Evolutionary conservation across 2,113 vertebrate genomes (phyloP).

Genomic region (Corapipo altera): DNA sequence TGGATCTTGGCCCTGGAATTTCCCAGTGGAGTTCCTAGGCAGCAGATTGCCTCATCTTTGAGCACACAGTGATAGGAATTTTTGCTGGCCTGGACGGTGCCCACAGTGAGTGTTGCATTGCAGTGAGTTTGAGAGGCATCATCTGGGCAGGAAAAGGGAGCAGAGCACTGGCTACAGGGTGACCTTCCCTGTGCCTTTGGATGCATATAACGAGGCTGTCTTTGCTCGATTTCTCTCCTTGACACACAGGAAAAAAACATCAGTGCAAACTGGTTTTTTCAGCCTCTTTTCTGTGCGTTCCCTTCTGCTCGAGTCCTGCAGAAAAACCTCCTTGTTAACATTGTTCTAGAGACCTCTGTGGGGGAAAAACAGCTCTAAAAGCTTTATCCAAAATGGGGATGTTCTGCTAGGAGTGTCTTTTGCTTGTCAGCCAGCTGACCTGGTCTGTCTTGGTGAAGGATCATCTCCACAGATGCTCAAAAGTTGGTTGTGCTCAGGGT

Average conservation of each 20-base stretch:
- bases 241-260: neutral
- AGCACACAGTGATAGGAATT: neutral
- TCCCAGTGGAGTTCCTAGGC: neutral
- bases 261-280: neutral
- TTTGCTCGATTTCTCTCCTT: neutral
- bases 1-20: neutral
- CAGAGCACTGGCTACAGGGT: neutral
- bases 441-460: neutral
- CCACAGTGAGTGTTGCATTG: neutral
- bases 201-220: neutral
- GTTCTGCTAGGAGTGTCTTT: neutral
- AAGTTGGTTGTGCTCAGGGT: neutral
- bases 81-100: neutral
- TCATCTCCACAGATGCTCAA: neutral
- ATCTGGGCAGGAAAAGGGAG: neutral
- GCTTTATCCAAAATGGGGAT: neutral
- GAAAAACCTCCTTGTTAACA: fast-evolving
- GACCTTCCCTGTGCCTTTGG: neutral
- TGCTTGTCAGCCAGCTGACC: neutral
- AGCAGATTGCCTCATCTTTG: neutral
- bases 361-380: neutral
- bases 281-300: neutral
- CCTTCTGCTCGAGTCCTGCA: neutral
- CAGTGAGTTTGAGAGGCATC: neutral
- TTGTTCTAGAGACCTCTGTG: neutral